Evolutionary conservation across 2,888 invertebrate genomes (phyloP).

Genomic region (Erebia palarica): DNA sequence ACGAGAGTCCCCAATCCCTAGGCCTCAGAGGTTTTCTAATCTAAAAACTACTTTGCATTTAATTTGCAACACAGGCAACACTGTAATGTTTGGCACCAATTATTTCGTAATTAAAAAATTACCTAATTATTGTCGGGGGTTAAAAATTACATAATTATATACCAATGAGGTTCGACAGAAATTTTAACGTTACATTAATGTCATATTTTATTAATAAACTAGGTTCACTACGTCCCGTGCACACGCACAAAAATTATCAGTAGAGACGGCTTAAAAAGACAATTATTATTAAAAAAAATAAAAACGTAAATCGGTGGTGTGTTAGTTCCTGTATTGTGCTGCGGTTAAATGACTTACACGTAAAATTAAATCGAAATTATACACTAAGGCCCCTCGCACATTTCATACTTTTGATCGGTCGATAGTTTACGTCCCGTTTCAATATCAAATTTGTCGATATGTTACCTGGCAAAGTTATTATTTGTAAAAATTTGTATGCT

Average conservation of each 20-base stretch:
- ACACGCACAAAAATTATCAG: conserved; percentile 38
- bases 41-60: too few species aligned
- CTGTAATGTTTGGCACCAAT: too few species aligned
- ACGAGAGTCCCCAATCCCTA: neutral
- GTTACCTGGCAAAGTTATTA: too few species aligned
- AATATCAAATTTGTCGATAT: too few species aligned
- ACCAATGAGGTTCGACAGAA: neutral
- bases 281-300: neutral
- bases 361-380: conserved; percentile 46
- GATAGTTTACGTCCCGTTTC: too few species aligned
- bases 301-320: conserved; percentile 35
- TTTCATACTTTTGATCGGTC: conserved; percentile 1
- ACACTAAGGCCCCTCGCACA: conserved; percentile 26
- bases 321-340: conserved; percentile 45
- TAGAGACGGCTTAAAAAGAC: conserved; percentile 5
- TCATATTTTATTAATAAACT: neutral
- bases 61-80: too few species aligned
- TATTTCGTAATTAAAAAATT: too few species aligned
- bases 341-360: conserved; percentile 40
- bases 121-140: neutral
- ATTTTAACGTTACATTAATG: neutral
- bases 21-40: neutral
- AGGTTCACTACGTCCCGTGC: neutral
- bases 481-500: too few species aligned
- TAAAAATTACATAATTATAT: neutral